Conservation (phyloP, 2,888 invertebrate genomes). For the Candidula unifasciata region DNA sequence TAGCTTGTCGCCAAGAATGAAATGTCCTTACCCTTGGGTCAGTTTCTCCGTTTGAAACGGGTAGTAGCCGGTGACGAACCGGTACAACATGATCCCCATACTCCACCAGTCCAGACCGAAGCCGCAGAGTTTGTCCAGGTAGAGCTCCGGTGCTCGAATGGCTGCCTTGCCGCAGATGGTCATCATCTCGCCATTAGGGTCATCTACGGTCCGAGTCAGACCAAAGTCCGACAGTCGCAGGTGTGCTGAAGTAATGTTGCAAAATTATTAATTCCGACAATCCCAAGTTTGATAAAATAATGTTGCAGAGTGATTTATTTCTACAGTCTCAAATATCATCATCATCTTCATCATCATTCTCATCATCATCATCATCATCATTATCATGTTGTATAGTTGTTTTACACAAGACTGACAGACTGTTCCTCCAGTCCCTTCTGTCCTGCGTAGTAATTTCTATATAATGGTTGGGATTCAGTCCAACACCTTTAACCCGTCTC, state of each 20-base stretch:
- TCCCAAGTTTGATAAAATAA: not conserved
- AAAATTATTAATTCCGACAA: not conserved
- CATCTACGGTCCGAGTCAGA: conserved; percentile 14
- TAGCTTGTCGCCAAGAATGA: not conserved
- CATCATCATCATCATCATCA: no score
- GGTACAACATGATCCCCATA: conserved; percentile 42
- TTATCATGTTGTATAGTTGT: no score
- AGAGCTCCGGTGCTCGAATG: conserved; percentile 39
- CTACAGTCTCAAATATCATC: no score
- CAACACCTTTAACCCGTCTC: no score
- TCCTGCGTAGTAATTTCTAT: no score
- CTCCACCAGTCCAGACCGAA: conserved; percentile 49
- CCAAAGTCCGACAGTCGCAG: conserved; percentile 38
- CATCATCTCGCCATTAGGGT: conserved; percentile 25
- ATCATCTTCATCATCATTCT: no score
- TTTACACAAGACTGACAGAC: no score
- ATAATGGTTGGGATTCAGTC: no score
- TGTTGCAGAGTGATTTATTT: no score
- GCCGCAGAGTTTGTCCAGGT: conserved; percentile 33
- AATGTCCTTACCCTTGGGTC: conserved; percentile 23
- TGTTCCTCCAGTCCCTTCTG: no score
- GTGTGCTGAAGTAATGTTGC: conserved; percentile 32
- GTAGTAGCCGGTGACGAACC: conserved; percentile 38
- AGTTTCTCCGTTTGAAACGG: conserved; percentile 39
- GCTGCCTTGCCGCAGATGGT: conserved; percentile 33